Evolutionary conservation across 2,888 invertebrate genomes (phyloP), one percentile per base, ranked within the genome.

Genomic region (Troides oblongomaculatus): DNA sequence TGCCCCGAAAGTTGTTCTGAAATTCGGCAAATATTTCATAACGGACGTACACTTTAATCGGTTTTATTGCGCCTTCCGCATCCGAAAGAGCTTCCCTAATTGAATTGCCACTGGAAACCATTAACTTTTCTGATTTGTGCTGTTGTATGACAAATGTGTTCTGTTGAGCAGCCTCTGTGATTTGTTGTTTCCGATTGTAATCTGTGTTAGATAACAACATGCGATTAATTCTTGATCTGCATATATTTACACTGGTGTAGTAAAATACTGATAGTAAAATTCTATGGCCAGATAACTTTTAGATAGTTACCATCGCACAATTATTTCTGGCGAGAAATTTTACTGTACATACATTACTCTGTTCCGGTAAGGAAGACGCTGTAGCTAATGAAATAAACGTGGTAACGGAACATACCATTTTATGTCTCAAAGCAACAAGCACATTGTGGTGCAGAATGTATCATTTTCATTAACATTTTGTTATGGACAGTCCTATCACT

Each of bases 1-100:
- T 60, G 14, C 56, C 30, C n/a, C n/a, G 46, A 46, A 39, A 17
- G 36, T 30, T 46, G 30, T 56, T 67, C 59, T 59, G 57, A 56
- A 63, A 63, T 58, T 63, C 64, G 30, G 18, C 46, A 60, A 69
- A 69, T 64, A 69, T 69, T 69, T 69, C 69, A 69, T 64, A 69
- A 43, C 61, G 56, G 53, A 69, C 64, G 39, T 39, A 50, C n/a
- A 64, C 64, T 64, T 60, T 53, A 21, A 56, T 30, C 61, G 60
- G 50, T 64, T 69, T 64, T 61, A 64, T 69, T 69, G 64, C 36
- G n/a, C 63, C 23, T 39, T 53, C 60, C 64, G 61, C 36, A 64
- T 64, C 25, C 56, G 39, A 21, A 59, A 50, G 46, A 46, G 58
- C n/a, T 50, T 14, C 64, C 57, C n/a, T 69, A 69, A 64, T 69